Base-by-base conservation (phyloP, 2,888 invertebrate species). In the Netelia fuscicornis region DNA sequence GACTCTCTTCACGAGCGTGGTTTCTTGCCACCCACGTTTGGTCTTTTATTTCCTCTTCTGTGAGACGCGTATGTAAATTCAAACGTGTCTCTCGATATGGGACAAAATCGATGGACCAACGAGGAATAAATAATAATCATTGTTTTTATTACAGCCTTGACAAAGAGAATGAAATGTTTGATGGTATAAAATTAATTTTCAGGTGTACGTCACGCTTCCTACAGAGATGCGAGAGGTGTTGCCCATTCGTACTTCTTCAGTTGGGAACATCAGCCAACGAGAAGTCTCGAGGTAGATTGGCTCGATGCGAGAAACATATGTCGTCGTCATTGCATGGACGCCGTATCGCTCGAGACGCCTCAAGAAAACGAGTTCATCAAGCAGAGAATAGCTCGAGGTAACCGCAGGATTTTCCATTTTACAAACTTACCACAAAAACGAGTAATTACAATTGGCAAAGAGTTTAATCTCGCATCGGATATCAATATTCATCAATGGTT, bases 231-330 rank as follows among this genome's bases (percentile, higher is more conserved):
- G 11, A 95, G 98, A 80, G 98, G 98, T 65, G 97, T 98, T 37
- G 96, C 97, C 5, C 98, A 98, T 93, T 97, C 98, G 30, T 98
- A 98, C 95, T 98, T 98, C 97, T 98, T 98, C 96, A 98, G 98
- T 92, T 98, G 98, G 98, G 97, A 98, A 90, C 98, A 98, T 92
- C 95, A 95, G 70, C 97, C 98, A 1, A 98, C 98, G 37, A 96
- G 97, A 89, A 96, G 95, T 90, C 94, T 97, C 86, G 98, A 98
- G 94, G 98, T 98, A 1, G 98, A 98, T 93, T 98, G 98, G 98
- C 94, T 98, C 75, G 98, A 98, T 93, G 96, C 98, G 48, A 96
- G 98, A 89, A 98, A 98, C 94, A 98, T 98, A 91, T 98, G 98
- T 94, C 96, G 98, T 86, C 96, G 98, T 88, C 98, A 98, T 92